Base-by-base conservation (phyloP, 2,797 vertebrate species). In the Octomys mimax region DNA sequence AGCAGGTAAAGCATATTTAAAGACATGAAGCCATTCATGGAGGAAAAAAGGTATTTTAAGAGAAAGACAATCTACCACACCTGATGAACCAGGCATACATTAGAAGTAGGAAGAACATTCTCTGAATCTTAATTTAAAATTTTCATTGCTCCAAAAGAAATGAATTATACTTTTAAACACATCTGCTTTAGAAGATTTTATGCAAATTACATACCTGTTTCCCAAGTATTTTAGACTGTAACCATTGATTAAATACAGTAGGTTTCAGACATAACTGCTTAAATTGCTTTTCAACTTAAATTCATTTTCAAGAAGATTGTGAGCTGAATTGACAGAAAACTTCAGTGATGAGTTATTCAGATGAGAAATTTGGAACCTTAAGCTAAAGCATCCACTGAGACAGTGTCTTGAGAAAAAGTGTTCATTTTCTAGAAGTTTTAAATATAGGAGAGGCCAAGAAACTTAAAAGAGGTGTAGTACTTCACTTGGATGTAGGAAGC, bases 171-270 rank as follows among this genome's bases (percentile, higher is more conserved):
- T 52, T 92, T 92, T 46, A 95, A 94, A 96, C 94, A 87, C 26
- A 96, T 80, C 83, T 94, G 52, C 73, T 83, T 94, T 89, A 87
- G 57, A 33, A 87, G 57, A 33, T 87, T 93, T 91, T 68, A 75
- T 79, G 93, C 70, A 97, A 97, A 96, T 96, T 96, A 62, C 54
- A 85, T 95, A 89, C 93, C 83, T 94, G 61, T 87, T 96, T 93
- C 52, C 64, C 93, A 96, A 97, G 97, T 95, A 97, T 80, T 96
- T 96, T 91, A 95, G 59, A 91, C 71, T 94, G 52, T 49, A 79
- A 88, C 39, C n/a, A 79, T 93, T 97, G 95, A 97, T 90, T 97
- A 96, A 96, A 92, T 71, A 93, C 57, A 93, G 93, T 79, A 92
- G 61, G 16, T 77, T 92, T 3, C 0, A 39, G 49, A 92, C 93